These are phyloP conservation scores for Clivina fossor DNA, from an alignment of 2,888 invertebrate genomes.

Conservation along the genomic window DNA sequence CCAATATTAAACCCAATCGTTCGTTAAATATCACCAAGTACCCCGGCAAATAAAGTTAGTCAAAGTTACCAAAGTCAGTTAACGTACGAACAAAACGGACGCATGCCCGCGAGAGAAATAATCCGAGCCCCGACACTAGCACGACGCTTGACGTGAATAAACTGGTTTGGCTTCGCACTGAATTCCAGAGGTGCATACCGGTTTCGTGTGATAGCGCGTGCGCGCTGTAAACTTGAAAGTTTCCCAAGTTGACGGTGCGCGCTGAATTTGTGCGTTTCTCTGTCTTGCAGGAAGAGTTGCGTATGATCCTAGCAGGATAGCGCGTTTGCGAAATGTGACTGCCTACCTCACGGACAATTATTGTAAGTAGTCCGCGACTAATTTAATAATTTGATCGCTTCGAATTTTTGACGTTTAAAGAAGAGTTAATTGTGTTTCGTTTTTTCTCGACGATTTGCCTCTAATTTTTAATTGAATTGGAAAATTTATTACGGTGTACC, in stretches of 20 bases:
- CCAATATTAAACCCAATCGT: too few species aligned
- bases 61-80: too few species aligned
- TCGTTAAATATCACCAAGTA: too few species aligned
- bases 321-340: too few species aligned
- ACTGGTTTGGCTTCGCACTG: constrained; percentile 22
- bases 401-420: constrained; percentile 3
- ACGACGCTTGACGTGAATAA: constrained; percentile 18
- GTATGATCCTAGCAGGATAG: neutral
- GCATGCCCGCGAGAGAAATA: constrained; percentile 37
- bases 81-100: neutral
- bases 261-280: constrained; percentile 1
- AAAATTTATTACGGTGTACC: too few species aligned
- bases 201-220: constrained; percentile 18
- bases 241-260: neutral
- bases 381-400: constrained; percentile 23
- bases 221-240: constrained; percentile 11
- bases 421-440: too few species aligned
- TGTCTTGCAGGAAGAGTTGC: too few species aligned
- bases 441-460: too few species aligned
- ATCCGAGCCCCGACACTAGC: constrained; percentile 6
- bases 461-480: too few species aligned
- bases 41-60: too few species aligned
- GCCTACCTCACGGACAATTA: constrained; percentile 19
- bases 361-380: constrained; percentile 16
- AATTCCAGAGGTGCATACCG: constrained; percentile 5